These are phyloP conservation scores for Ophonus ardosiacus DNA, from an alignment of 2,888 invertebrate species.

Conservation along the genomic window DNA sequence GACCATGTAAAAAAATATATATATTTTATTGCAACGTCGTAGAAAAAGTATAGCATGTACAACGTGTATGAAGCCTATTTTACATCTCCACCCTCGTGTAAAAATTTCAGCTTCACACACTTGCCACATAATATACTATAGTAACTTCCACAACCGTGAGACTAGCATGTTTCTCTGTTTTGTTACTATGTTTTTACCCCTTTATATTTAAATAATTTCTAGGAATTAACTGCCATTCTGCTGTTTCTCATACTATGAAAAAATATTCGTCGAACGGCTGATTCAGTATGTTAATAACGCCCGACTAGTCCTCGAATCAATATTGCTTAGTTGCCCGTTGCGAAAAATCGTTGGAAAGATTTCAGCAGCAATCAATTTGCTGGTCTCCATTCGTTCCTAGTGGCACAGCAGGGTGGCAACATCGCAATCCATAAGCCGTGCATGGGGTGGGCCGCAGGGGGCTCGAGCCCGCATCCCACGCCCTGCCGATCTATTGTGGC, in stretches of 20 bases:
- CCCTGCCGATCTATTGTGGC: conserved; percentile 27
- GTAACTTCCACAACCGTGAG: too few species aligned
- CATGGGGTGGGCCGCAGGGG: conserved; percentile 9
- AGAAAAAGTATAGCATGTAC: too few species aligned
- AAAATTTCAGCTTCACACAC: too few species aligned
- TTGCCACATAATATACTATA: too few species aligned
- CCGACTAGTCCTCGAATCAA: background rate
- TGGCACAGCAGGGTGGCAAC: conserved; percentile 37
- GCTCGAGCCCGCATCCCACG: conserved; percentile 19
- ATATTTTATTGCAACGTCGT: too few species aligned
- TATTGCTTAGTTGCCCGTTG: background rate
- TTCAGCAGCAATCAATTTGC: conserved; percentile 25
- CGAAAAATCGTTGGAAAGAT: conserved; percentile 39
- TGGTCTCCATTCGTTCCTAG: conserved; percentile 25
- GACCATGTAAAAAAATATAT: too few species aligned
- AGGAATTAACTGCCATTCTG: too few species aligned
- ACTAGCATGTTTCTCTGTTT: too few species aligned
- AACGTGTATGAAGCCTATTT: too few species aligned
- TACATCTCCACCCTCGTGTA: too few species aligned
- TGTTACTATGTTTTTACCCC: too few species aligned
- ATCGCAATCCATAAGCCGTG: conserved; percentile 41
- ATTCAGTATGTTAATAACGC: background rate
- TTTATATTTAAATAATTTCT: too few species aligned
- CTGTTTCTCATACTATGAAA: background rate
- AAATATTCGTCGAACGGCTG: background rate